Conservation (phyloP, 2,888 invertebrate genomes). For the Malacosoma neustria region DNA sequence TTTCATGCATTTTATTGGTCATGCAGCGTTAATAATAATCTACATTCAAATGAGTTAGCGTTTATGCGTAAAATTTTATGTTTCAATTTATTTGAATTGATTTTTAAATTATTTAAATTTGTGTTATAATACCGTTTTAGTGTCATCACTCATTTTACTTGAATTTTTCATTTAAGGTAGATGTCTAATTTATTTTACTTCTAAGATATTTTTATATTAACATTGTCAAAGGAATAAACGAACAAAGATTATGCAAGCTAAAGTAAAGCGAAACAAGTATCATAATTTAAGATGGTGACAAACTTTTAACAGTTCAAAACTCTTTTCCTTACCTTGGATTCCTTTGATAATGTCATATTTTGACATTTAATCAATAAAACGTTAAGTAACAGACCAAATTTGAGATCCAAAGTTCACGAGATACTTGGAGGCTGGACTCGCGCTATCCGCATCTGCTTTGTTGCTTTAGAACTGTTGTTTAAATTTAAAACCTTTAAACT, state of each 20-base stretch:
- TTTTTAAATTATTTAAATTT: too few relatives aligned
- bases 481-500: constrained; percentile 51
- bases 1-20: constrained; percentile 31
- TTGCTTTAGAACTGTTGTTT: constrained; percentile 39
- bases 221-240: neutral
- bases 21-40: constrained; percentile 24
- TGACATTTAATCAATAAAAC: constrained; percentile 33
- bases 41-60: constrained; percentile 25
- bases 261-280: neutral
- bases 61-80: constrained; percentile 15
- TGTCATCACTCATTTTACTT: too few relatives aligned
- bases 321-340: constrained; percentile 11
- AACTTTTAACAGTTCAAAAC: neutral
- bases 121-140: too few relatives aligned
- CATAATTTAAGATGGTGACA: too few relatives aligned
- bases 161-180: too few relatives aligned
- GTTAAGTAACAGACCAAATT: constrained; percentile 48
- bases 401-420: constrained; percentile 45
- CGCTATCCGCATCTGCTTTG: constrained; percentile 62
- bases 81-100: too few relatives aligned
- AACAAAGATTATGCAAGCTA: neutral
- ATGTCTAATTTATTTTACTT: too few relatives aligned
- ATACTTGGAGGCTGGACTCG: constrained; percentile 68
- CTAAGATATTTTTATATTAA: too few relatives aligned
- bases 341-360: constrained; percentile 40